These are phyloP conservation scores for Cavia porcellus DNA, from an alignment of 2,113 vertebrate species.

Conservation along the genomic window DNA sequence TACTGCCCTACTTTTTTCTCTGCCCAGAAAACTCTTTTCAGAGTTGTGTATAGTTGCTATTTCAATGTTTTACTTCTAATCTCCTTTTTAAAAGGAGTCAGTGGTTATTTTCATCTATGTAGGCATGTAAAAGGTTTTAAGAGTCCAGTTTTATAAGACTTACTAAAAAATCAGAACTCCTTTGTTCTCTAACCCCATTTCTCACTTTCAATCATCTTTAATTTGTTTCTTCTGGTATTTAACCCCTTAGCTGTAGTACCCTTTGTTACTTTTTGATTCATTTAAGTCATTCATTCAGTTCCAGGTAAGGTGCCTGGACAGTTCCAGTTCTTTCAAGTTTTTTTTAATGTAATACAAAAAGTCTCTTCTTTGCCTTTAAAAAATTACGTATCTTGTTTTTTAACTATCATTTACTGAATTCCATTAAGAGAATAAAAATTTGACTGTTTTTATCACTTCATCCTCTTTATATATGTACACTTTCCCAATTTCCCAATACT, in stretches of 20 bases:
- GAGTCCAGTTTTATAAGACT: background rate
- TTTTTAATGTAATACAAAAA: background rate
- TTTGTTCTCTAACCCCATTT: background rate
- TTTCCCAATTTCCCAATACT: background rate
- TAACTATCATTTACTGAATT: background rate
- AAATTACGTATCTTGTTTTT: background rate
- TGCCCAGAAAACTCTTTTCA: background rate
- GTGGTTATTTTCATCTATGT: background rate
- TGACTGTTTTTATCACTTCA: background rate
- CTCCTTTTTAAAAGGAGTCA: conserved; percentile 23
- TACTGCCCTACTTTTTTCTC: background rate
- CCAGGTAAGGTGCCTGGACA: background rate
- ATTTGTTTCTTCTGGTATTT: background rate
- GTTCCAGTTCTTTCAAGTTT: background rate
- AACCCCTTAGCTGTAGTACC: background rate
- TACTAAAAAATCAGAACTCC: background rate
- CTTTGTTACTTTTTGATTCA: background rate
- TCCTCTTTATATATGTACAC: background rate
- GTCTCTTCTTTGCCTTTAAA: background rate
- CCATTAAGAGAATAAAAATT: background rate
- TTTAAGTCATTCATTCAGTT: background rate
- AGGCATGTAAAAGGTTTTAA: background rate
- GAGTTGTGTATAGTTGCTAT: background rate
- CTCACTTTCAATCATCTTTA: background rate
- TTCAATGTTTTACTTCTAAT: background rate